These are phyloP conservation scores for Apodemia mormo DNA, from an alignment of 2,888 invertebrate genomes.

Conservation along the genomic window DNA sequence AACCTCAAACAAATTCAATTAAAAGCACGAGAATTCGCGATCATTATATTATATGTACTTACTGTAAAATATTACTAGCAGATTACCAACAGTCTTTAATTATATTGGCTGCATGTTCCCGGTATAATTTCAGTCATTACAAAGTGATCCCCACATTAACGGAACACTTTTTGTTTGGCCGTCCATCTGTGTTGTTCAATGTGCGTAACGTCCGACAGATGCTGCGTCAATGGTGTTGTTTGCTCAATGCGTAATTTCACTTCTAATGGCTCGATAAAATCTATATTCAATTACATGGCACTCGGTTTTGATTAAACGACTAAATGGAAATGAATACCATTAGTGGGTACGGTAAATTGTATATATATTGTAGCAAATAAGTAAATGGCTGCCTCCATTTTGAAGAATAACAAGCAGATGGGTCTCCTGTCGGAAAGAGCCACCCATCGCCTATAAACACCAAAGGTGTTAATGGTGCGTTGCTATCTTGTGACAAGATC, in stretches of 20 bases:
- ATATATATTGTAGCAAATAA: too few relatives aligned
- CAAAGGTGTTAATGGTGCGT: too few relatives aligned
- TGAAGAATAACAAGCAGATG: too few relatives aligned
- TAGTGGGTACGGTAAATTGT: neutral
- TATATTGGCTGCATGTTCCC: neutral
- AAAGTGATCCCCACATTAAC: conserved; percentile 11
- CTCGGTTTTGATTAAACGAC: conserved; percentile 31
- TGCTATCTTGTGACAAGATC: too few relatives aligned
- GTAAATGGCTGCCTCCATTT: too few relatives aligned
- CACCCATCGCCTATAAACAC: too few relatives aligned
- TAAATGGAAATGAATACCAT: neutral
- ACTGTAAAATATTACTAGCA: neutral
- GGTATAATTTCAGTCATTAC: conserved; percentile 1
- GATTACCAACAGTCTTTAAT: neutral
- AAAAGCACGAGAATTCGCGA: too few relatives aligned
- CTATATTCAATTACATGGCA: conserved; percentile 42
- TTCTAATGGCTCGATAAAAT: conserved; percentile 39
- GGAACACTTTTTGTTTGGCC: conserved; percentile 45
- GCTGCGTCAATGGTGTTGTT: conserved; percentile 41
- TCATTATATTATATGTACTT: too few relatives aligned
- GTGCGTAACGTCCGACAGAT: conserved; percentile 49
- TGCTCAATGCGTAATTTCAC: conserved; percentile 42
- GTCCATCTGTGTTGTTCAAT: conserved; percentile 51
- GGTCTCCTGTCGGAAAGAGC: too few relatives aligned
- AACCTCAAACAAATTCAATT: too few relatives aligned